These are phyloP conservation scores for Diploscapter pachys DNA, from an alignment of 1,140 invertebrate genomes.

Conservation along the genomic window DNA sequence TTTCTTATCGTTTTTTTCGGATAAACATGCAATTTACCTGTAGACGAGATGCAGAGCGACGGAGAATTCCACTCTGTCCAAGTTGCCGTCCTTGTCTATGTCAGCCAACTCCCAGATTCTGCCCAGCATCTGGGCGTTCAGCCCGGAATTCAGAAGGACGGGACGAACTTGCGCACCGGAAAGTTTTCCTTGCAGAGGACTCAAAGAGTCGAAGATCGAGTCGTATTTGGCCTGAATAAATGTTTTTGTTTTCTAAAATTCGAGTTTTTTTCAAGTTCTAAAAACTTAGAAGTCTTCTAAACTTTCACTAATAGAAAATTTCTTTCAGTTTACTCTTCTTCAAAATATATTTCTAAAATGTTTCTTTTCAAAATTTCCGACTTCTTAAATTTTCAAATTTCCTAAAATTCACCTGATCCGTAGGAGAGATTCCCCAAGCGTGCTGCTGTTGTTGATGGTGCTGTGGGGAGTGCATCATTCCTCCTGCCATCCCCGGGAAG, in stretches of 20 bases:
- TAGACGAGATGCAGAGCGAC: conserved; percentile 94
- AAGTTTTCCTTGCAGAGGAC: conserved; percentile 86
- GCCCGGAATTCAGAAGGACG: conserved; percentile 40
- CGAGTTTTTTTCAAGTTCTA: too few relatives aligned
- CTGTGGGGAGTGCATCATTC: background rate
- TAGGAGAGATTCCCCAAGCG: background rate
- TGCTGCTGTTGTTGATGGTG: background rate
- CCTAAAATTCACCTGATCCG: background rate
- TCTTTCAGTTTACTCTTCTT: background rate
- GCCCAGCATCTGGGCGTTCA: conserved; percentile 72
- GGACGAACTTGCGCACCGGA: conserved; percentile 75
- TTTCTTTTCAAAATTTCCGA: background rate
- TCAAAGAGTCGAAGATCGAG: conserved; percentile 76
- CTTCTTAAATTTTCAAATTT: background rate
- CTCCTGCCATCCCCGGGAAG: too few relatives aligned
- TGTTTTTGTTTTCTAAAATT: background rate
- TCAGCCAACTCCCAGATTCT: conserved; percentile 97
- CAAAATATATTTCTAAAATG: background rate
- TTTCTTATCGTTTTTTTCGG: too few relatives aligned
- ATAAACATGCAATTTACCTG: conserved; percentile 8
- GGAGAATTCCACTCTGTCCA: conserved; percentile 95
- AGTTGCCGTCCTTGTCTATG: conserved; percentile 86
- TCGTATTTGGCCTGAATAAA: conserved; percentile 70
- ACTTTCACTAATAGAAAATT: background rate
- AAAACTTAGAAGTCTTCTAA: background rate